Evolutionary conservation across 2,888 invertebrate species (phyloP), one percentile per base, ranked within the genome.

Genomic region (Dermolepida albohirtum): DNA sequence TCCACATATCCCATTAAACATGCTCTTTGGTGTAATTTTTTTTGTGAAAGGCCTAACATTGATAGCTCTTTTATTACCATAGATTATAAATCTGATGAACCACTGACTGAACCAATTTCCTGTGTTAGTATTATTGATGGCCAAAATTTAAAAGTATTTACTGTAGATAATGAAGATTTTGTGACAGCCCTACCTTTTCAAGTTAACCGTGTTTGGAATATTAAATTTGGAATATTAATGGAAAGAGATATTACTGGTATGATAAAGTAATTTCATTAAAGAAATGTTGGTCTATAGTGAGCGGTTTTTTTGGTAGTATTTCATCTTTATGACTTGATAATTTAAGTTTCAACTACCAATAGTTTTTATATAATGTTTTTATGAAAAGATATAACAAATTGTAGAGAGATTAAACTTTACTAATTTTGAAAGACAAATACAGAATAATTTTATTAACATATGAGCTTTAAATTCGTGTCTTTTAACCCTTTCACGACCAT

Each of bases 161-260:
- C 92, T 0, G 87, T 87, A 49, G 90, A 91, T 74, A 96, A 95
- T 0, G 90, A 95, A 80, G 94, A 96, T 79, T 96, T 92, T 77
- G 86, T 92, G 8, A 88, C 93, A 0, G 90, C 92, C 73, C 84
- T 96, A 49, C 96, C 95, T 1, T 90, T 90, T 77, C 87, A 93
- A 86, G 92, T 96, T 1, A 89, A 91, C 55, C 90, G 90, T 76
- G 87, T 94, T 0, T 97, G 96, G 95, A 87, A 89, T 0, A 94
- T 93, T 74, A 91, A 91, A 77, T 94, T 90, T 83, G 97, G 97
- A 2, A 87, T 97, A 39, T 82, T 97, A 51, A 84, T 97, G 72
- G 96, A 96, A 82, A 92, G 92, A 73, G 87, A 89, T 67, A 85
- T 87, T 51, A 75, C 76, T 64, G 74, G 79, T 81, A 70, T 73